Base-by-base conservation (phyloP, 2,888 invertebrate species). In the Lepidochrysops patricia region DNA sequence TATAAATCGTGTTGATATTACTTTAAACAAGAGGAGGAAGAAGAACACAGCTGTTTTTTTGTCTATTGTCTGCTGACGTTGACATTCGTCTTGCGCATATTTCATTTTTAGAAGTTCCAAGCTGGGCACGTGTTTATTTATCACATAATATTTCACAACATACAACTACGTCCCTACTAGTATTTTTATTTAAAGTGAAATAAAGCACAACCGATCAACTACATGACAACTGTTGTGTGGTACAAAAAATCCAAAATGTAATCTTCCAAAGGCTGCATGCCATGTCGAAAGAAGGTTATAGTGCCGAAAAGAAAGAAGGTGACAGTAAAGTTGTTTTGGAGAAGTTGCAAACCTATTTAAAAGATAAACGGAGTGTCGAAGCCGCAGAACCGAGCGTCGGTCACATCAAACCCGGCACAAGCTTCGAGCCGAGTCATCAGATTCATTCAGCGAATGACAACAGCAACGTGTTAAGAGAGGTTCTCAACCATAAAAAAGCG, bases 261-360 rank as follows among this genome's bases (percentile, higher is more conserved):
- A 59, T 27, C 25, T 52, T 19, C 19, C 1, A 34, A 13, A 52
- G 15, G 27, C 35, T 52, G 4, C 32, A 54, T 79, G 81, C 76
- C 60, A 89, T 89, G 89, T 86, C 89, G 70, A 87, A 82, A 79
- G 89, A 89, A 82, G 87, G 87, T 85, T 87, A 87, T 84, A 81
- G 74, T 75, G 73, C 81, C 62, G 88, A 88, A 68, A 85, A 84
- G 70, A 89, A 84, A 78, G 89, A 89, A 75, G 77, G 81, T 64
- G 89, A 89, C 67, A 89, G 76, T 68, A 89, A 90, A 82, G 80
- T 84, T 23, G 89, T 90, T 60, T 73, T 89, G 63, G 90, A 90
- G 67, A 82, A 81, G 76, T 76, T 90, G 62, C 90, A 90, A 64
- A 76, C 81, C 2, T 90, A 82, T 72, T 69, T 90, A 48, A 90